These are phyloP conservation scores for Zaprionus inermis DNA, from an alignment of 1,140 invertebrate species.

Conservation along the genomic window DNA sequence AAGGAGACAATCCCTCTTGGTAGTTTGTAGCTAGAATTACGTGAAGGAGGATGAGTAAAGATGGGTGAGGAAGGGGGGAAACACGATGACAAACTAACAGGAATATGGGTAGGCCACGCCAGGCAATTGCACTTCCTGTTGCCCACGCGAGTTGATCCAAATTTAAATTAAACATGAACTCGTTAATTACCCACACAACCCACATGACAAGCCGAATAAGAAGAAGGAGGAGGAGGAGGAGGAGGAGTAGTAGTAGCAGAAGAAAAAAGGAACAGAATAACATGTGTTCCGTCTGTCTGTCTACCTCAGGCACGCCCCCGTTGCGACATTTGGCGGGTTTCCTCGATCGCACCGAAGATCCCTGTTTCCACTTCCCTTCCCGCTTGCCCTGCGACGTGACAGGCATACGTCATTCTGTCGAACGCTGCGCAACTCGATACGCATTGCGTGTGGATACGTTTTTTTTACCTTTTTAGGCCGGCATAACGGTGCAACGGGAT, in stretches of 20 bases:
- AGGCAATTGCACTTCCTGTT: slow-evolving; percentile 56
- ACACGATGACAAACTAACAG: slow-evolving; percentile 8
- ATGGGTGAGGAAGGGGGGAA: background rate
- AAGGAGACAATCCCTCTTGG: slow-evolving; percentile 31
- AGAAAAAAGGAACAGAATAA: slow-evolving; percentile 1
- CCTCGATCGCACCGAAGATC: slow-evolving; percentile 53
- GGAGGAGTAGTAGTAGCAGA: slow-evolving; percentile 29
- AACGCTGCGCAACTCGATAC: slow-evolving; percentile 55
- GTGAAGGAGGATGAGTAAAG: background rate
- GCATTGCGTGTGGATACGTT: slow-evolving; percentile 29
- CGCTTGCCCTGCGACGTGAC: slow-evolving; percentile 52
- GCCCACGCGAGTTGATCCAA: slow-evolving; percentile 57
- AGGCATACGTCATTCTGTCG: slow-evolving; percentile 65
- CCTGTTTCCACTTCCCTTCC: slow-evolving; percentile 21
- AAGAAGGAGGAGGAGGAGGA: slow-evolving; percentile 21
- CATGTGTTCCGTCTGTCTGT: slow-evolving; percentile 43
- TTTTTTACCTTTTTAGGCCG: slow-evolving; percentile 30
- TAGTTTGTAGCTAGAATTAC: slow-evolving; percentile 71
- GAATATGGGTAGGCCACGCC: slow-evolving; percentile 20
- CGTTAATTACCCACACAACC: slow-evolving; percentile 68
- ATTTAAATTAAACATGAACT: slow-evolving; percentile 78
- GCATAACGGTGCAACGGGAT: slow-evolving; percentile 34
- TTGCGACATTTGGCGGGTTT: slow-evolving; percentile 69
- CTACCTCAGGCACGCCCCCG: slow-evolving; percentile 44
- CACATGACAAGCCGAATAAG: slow-evolving; percentile 34